phyloP scores from a whole-genome alignment of 2,797 vertebrate genomes.

The Dipus sagitta region DNA sequence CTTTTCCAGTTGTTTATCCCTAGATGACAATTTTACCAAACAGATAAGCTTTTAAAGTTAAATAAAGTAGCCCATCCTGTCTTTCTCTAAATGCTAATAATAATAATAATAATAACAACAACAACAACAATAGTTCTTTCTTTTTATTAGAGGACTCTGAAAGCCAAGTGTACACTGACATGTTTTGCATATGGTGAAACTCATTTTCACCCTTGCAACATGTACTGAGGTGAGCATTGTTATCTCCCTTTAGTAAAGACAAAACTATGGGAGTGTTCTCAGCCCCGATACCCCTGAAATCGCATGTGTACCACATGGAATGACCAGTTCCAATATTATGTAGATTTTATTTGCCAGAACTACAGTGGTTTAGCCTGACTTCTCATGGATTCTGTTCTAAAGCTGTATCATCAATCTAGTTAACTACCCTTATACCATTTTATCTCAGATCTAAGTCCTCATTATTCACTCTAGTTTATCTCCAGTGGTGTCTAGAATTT shows the following conservation, averaged over 20 bases:
- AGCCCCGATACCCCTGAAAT: not conserved
- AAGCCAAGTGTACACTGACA: not conserved
- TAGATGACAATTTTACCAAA: not conserved
- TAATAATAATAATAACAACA: not conserved
- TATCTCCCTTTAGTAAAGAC: no score
- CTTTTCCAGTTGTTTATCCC: not conserved
- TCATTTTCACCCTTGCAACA: not conserved
- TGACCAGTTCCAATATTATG: not conserved
- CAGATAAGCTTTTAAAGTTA: not conserved
- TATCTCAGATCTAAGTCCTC: not conserved
- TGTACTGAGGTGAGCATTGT: not conserved
- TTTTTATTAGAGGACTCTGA: not conserved
- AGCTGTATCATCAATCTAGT: not conserved
- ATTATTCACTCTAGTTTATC: not conserved
- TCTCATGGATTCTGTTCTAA: not conserved
- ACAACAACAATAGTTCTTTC: not conserved
- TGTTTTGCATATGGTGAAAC: not conserved
- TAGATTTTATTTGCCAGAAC: not conserved
- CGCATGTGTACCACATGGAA: not conserved
- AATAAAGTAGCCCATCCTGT: not conserved
- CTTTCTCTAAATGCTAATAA: constrained; percentile 11
- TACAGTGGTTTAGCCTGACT: not conserved
- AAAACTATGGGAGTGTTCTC: not conserved
- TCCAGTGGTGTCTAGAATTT: not conserved
- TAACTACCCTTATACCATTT: not conserved